Evolutionary conservation across 2,113 vertebrate species (phyloP).

Genomic region (Rhizomys pruinosus): DNA sequence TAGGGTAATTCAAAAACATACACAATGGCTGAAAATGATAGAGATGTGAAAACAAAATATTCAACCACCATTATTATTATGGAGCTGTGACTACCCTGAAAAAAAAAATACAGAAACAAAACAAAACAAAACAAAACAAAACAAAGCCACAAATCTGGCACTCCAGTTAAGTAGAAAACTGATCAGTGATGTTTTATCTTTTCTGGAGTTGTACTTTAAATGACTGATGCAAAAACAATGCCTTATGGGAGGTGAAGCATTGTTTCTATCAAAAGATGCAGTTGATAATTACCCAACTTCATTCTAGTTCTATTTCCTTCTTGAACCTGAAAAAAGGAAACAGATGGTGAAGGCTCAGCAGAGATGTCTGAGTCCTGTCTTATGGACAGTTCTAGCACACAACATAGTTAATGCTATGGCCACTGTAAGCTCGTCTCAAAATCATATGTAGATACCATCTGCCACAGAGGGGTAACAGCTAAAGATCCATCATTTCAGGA

Average conservation of each 20-base stretch:
- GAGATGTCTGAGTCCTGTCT: neutral
- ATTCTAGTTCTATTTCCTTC: slow-evolving; percentile 88
- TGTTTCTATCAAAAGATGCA: slow-evolving; percentile 84
- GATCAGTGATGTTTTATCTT: neutral
- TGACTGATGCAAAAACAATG: slow-evolving; percentile 87
- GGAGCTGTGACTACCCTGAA: neutral
- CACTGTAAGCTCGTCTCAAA: neutral
- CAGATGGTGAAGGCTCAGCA: neutral
- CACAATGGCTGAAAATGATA: neutral
- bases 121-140: too few relatives aligned
- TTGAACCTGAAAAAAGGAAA: neutral
- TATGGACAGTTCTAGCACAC: neutral
- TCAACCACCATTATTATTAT: neutral
- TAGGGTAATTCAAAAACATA: neutral
- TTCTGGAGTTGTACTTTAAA: slow-evolving; percentile 90
- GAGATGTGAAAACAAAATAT: neutral
- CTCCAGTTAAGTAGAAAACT: neutral
- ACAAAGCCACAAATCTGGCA: neutral
- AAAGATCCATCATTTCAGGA: neutral
- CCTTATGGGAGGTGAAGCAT: slow-evolving; percentile 79
- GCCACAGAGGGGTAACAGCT: neutral
- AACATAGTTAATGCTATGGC: neutral
- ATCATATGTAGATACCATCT: neutral
- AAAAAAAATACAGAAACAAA: too few relatives aligned
- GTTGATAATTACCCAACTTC: slow-evolving; percentile 91